Evolutionary conservation across 2,113 vertebrate species (phyloP).

Genomic region (Quiscalus mexicanus): DNA sequence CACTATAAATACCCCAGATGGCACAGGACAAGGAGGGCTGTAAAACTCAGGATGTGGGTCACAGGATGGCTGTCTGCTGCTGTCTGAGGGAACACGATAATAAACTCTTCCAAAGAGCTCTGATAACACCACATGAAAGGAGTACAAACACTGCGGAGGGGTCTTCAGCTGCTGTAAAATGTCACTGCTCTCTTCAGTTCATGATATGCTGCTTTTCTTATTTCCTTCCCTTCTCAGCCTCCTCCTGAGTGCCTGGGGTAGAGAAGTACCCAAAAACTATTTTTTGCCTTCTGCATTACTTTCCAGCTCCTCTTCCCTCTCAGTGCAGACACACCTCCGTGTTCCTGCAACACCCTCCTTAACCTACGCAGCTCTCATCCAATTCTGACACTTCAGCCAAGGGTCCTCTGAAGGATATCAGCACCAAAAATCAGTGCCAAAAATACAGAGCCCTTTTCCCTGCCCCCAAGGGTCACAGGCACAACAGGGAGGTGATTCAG

Average conservation of each 20-base stretch:
- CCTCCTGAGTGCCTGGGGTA: background rate
- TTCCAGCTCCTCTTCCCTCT: background rate
- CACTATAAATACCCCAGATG: slow-evolving; percentile 56
- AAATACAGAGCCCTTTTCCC: background rate
- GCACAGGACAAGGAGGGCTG: slow-evolving; percentile 46
- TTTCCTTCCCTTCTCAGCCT: slow-evolving; percentile 25
- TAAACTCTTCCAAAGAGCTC: slow-evolving; percentile 17
- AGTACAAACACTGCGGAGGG: background rate
- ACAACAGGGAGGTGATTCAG: background rate
- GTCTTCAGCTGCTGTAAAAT: slow-evolving; percentile 9
- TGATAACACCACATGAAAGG: slow-evolving; percentile 64
- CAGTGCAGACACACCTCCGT: background rate
- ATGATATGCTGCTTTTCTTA: background rate
- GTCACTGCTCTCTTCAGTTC: background rate
- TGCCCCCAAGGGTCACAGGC: background rate
- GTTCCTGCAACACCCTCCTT: background rate
- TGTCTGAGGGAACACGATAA: slow-evolving; percentile 42
- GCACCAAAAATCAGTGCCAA: background rate
- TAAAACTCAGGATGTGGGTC: slow-evolving; percentile 67
- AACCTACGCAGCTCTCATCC: background rate
- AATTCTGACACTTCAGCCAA: background rate
- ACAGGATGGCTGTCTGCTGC: slow-evolving; percentile 60
- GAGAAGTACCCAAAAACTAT: background rate
- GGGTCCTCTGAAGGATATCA: background rate
- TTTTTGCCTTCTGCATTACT: background rate